These are phyloP conservation scores for Perizoma affinitatum DNA, from an alignment of 2,888 invertebrate species.

Conservation along the genomic window DNA sequence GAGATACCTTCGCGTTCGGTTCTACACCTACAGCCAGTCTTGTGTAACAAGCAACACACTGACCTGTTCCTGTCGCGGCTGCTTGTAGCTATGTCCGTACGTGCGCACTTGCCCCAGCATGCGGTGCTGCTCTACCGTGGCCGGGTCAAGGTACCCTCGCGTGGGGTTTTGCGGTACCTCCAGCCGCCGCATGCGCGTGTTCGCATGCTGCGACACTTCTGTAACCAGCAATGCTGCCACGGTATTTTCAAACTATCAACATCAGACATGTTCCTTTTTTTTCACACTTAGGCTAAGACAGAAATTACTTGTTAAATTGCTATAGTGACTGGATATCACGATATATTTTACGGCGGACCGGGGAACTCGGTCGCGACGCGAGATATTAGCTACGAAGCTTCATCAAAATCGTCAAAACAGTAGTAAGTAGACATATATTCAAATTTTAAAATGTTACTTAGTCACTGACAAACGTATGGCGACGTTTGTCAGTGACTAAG, in stretches of 20 bases:
- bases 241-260: slow-evolving; percentile 39
- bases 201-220: slow-evolving; percentile 62
- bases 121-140: slow-evolving; percentile 65
- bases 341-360: too few species aligned
- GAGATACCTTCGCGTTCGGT: too few species aligned
- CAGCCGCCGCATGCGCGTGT: slow-evolving; percentile 52
- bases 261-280: not conserved
- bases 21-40: too few species aligned
- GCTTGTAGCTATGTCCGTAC: slow-evolving; percentile 50
- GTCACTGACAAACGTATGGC: too few species aligned
- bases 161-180: slow-evolving; percentile 57
- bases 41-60: not conserved
- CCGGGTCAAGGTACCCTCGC: slow-evolving; percentile 65
- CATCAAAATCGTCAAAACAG: too few species aligned
- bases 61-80: slow-evolving; percentile 37
- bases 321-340: too few species aligned
- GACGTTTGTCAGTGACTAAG: too few species aligned
- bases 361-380: too few species aligned
- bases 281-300: not conserved
- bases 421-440: too few species aligned
- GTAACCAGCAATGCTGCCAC: slow-evolving; percentile 57
- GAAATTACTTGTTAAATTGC: too few species aligned
- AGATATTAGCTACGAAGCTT: too few species aligned
- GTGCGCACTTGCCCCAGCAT: slow-evolving; percentile 66
- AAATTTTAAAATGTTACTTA: too few species aligned